Conservation (phyloP, 2,888 invertebrate species). For the Arctia plantaginis region DNA sequence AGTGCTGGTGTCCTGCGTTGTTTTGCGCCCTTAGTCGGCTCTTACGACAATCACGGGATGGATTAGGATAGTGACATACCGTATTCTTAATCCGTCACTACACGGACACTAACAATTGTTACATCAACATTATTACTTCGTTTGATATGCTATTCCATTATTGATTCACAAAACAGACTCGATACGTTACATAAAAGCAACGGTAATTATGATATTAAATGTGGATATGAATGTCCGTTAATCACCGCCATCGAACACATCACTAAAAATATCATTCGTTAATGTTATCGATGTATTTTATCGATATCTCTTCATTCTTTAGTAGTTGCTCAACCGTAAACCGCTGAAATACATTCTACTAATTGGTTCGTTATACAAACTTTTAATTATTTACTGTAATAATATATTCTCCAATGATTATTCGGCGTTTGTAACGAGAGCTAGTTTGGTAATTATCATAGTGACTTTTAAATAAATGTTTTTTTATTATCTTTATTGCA, state of each 20-base stretch:
- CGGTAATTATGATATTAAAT: background rate
- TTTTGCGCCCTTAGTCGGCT: too few species aligned
- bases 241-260: background rate
- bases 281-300: slow-evolving; percentile 4
- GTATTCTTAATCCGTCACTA: too few species aligned
- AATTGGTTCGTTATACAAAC: background rate
- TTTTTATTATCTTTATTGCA: background rate
- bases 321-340: slow-evolving; percentile 14
- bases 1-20: too few species aligned
- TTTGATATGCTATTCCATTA: background rate
- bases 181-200: background rate
- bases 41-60: too few species aligned
- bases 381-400: background rate
- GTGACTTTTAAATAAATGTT: background rate
- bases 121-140: background rate
- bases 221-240: background rate
- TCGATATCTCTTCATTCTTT: background rate
- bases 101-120: too few species aligned
- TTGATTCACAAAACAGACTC: background rate
- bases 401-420: background rate
- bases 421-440: background rate
- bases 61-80: too few species aligned
- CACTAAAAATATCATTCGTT: background rate
- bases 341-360: slow-evolving; percentile 4
- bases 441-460: background rate